Evolutionary conservation across 2,888 invertebrate species (phyloP), one percentile per base, ranked within the genome.

Genomic region (Myopa tessellatipennis): DNA sequence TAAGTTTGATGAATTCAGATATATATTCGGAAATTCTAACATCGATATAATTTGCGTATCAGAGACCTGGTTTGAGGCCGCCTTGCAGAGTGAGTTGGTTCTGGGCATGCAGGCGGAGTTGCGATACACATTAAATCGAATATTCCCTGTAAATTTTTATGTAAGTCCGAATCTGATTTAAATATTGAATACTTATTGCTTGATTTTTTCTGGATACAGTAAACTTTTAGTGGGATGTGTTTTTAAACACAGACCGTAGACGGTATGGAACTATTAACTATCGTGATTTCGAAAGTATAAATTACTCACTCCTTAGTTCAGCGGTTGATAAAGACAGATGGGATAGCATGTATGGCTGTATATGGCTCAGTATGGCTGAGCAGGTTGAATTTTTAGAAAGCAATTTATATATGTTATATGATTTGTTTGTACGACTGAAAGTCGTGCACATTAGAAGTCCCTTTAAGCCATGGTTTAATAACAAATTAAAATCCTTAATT

Each of bases 11-110:
- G 58, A n/a, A 58, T 58, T 58, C n/a, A 18, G 12, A n/a, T 58
- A 58, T 58, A 16, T 58, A 58, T 58, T 58, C 18, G 12, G 2
- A 58, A 58, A 16, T 58, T 58, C 58, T 58, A 58, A 58, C 26
- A 34, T 63, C 26, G 61, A 63, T 63, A 34, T 63, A n/a, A 63
- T 61, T 61, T 63, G 61, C 18, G 61, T 85, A n/a, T 52, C 76
- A 14, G 68, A 58, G 70, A 68, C 70, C 6, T 60, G 76, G 68
- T 67, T 76, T 34, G 40, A 74, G 16, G 10, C 45, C 18, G 69
- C 58, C 38, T 52, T 60, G 26, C 71, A 16, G 6, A 71, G 52
- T 71, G 36, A 26, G 16, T 36, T 71, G 58, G 45, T 71, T 71
- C 40, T 45, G 50, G 45, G 4, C 40, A 45, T 67, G 71, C 58